Evolutionary conservation across 2,888 invertebrate genomes (phyloP), one percentile per base, ranked within the genome.

Genomic region (Lordiphosa andalusiaca): DNA sequence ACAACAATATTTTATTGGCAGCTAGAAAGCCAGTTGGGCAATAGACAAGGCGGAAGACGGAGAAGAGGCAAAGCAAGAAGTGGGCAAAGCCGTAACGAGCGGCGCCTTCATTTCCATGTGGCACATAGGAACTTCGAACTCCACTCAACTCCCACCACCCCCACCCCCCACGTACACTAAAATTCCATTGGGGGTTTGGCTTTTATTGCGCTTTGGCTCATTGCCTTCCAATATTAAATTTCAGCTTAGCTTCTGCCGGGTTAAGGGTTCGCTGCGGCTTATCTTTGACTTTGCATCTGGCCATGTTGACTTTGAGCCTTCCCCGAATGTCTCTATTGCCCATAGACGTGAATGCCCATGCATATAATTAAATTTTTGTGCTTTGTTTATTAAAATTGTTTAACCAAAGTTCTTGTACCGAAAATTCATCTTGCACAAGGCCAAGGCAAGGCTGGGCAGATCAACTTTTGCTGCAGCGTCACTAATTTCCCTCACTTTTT

Each of bases 191-290:
- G 61, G 73, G 53, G 59, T 67, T 67, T 59, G 72, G 81, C 71
- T 76, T 83, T 83, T 74, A 81, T 74, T 77, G 77, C 77, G 74
- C 67, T 49, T 68, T 65, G 76, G 69, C 80, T 76, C 81, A 80
- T 80, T 83, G 80, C 80, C 77, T 83, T 77, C 81, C 83, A 77
- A 83, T 80, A 80, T 80, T 83, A 83, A 80, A 83, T 80, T 80
- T 80, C 51, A 64, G 69, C 81, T 75, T 69, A 73, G 71, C 62
- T 58, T 36, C 50, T 50, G 70, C 52, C 74, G 75, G 69, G 78
- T 75, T 82, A 78, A 78, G 83, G 73, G 54, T 39, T 46, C 40
- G 30, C 55, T 13, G 52, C 73, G 30, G 50, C 62, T 77, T 78
- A 76, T 83, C 83, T 63, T 36, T 57, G 74, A 62, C 67, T 73